Evolutionary conservation across 53 echinoderm and acorn worm genomes (phyloP).

Genomic region (Arbacia lixula): DNA sequence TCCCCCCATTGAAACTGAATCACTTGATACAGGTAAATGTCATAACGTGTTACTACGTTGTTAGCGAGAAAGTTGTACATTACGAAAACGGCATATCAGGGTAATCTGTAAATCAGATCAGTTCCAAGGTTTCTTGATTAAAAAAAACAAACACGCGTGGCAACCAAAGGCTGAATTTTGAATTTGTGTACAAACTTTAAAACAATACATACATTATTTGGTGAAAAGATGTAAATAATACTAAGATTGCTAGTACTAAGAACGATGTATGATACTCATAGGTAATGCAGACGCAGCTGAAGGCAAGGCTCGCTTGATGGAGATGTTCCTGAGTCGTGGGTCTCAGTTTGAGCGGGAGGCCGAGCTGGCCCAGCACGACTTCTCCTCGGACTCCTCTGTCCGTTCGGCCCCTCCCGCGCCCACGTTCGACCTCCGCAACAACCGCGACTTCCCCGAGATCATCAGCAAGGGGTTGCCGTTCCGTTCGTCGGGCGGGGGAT

Average conservation of each 20-base stretch:
- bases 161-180: too few relatives aligned
- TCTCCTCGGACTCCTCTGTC: slow-evolving; percentile 11
- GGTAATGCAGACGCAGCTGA: slow-evolving; percentile 38
- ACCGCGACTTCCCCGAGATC: slow-evolving; percentile 25
- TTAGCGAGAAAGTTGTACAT: too few relatives aligned
- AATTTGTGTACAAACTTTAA: too few relatives aligned
- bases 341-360: slow-evolving; percentile 18
- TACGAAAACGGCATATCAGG: too few relatives aligned
- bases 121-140: too few relatives aligned
- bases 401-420: slow-evolving; percentile 51
- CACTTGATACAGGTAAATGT: not conserved
- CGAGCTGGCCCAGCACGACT: slow-evolving; percentile 1
- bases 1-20: not conserved
- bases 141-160: too few relatives aligned
- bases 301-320: slow-evolving; percentile 83
- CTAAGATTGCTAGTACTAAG: too few relatives aligned
- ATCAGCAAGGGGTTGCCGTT: slow-evolving; percentile 39
- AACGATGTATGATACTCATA: too few relatives aligned
- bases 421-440: slow-evolving; percentile 10
- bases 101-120: too few relatives aligned
- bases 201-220: not conserved
- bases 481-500: slow-evolving; percentile 3
- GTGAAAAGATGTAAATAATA: too few relatives aligned
- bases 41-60: too few relatives aligned
- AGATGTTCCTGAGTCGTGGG: slow-evolving; percentile 70